These are phyloP conservation scores for Craseonycteris thonglongyai DNA, from an alignment of 2,113 vertebrate genomes.

Conservation along the genomic window DNA sequence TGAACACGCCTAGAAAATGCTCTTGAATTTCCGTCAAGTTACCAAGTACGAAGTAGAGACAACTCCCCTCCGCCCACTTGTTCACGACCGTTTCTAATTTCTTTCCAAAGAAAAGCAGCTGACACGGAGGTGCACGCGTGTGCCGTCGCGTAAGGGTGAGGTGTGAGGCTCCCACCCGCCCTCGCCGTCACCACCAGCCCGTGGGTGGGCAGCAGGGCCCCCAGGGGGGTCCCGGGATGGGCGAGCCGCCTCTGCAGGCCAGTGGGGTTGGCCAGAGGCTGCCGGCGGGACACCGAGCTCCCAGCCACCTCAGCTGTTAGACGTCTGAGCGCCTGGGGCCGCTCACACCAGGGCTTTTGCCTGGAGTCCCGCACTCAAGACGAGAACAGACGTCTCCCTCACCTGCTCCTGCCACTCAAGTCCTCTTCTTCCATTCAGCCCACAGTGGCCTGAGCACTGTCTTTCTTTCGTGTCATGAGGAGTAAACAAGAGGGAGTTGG, in stretches of 20 bases:
- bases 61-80: background rate
- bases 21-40: too few species aligned
- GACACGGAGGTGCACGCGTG: fast-evolving
- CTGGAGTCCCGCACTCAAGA: background rate
- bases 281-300: background rate
- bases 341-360: fast-evolving
- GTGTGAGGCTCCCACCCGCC: background rate
- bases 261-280: too few species aligned
- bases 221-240: background rate
- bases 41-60: background rate
- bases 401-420: fast-evolving
- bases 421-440: background rate
- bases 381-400: fast-evolving
- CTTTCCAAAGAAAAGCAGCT: background rate
- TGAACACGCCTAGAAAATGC: too few species aligned
- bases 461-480: background rate
- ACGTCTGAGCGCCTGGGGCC: background rate
- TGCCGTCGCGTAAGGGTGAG: fast-evolving
- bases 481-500: too few species aligned
- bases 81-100: background rate
- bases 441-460: background rate
- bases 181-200: fast-evolving
- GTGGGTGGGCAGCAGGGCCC: background rate
- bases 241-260: background rate
- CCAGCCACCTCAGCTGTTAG: background rate